Base-by-base conservation (phyloP, 2,797 vertebrate species). In the Sebastolobus alascanus region DNA sequence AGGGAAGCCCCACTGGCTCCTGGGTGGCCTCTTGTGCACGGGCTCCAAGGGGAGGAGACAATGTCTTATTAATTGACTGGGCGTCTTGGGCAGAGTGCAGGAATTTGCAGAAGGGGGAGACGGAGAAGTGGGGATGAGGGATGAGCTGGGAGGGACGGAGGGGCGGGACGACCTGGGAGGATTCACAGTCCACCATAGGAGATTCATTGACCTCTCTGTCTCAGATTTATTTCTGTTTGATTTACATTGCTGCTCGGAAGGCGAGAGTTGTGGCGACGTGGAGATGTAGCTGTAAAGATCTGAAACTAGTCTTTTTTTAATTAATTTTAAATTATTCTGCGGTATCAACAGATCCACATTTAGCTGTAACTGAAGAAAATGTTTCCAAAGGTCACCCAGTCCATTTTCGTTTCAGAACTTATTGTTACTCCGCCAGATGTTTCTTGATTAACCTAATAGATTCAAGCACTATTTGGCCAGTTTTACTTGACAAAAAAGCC, bases 21-120 rank as follows among this genome's bases (percentile, higher is more conserved):
- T 98, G 98, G 98, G 98, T 99, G 98, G 97, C 97, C 97, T 66
- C 92, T 94, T 95, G 92, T 94, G 88, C 93, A 86, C 80, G 50
- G 91, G 91, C 93, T 91, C 89, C 66, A 29, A 86, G 92, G 94
- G 96, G 96, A 94, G 96, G 96, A 94, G 94, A 96, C 95, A 92
- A 96, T 96, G 95, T 96, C 96, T 96, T 96, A 95, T 96, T 96
- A 96, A 96, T 96, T 96, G 95, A 96, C 96, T 96, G 95, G 95
- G 95, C 93, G 93, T 95, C 93, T 93, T 93, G 91, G 93, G 92
- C 90, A 81, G 87, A 95, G 93, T 93, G 92, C 88, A 94, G 94
- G 95, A 95, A 96, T 96, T 95, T 90, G 89, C 79, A 80, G 84
- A 73, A 77, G 78, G 84, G 83, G 86, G 90, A 61, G 79, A 75